phyloP scores from a whole-genome alignment of 2,888 invertebrate genomes.

The Ichneumon xanthorius region DNA sequence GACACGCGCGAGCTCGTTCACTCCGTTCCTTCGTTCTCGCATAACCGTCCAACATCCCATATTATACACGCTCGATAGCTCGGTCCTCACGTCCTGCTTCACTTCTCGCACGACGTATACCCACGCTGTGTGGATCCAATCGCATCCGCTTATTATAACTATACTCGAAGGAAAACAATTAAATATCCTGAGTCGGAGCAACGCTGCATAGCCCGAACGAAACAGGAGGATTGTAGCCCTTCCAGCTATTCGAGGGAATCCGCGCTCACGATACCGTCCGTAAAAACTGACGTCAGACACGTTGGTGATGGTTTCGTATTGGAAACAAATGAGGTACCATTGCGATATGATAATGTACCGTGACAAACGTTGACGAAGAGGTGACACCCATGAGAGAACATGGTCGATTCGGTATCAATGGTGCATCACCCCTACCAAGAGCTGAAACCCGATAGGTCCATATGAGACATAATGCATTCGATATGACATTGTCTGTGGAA shows the following conservation, averaged over 20 bases:
- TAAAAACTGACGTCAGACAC: not conserved
- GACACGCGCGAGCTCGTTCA: constrained; percentile 57
- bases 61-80: constrained; percentile 35
- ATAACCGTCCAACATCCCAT: constrained; percentile 19
- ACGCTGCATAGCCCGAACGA: not conserved
- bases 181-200: not conserved
- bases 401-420: not conserved
- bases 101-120: constrained; percentile 47
- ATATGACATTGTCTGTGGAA: not conserved
- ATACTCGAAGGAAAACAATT: not conserved
- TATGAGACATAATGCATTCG: not conserved
- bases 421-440: not conserved
- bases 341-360: too few relatives aligned
- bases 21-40: constrained; percentile 24
- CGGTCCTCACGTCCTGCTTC: constrained; percentile 44
- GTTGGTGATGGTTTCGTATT: not conserved
- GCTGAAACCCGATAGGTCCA: not conserved
- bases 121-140: constrained; percentile 22
- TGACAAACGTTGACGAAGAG: not conserved
- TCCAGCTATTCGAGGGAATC: not conserved
- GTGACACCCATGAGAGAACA: not conserved
- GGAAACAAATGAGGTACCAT: too few relatives aligned
- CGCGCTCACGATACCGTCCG: too few relatives aligned
- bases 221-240: not conserved
- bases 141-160: constrained; percentile 18